Evolutionary conservation across 2,113 vertebrate species (phyloP), one percentile per base, ranked within the genome.

Genomic region (Picathartes gymnocephalus): DNA sequence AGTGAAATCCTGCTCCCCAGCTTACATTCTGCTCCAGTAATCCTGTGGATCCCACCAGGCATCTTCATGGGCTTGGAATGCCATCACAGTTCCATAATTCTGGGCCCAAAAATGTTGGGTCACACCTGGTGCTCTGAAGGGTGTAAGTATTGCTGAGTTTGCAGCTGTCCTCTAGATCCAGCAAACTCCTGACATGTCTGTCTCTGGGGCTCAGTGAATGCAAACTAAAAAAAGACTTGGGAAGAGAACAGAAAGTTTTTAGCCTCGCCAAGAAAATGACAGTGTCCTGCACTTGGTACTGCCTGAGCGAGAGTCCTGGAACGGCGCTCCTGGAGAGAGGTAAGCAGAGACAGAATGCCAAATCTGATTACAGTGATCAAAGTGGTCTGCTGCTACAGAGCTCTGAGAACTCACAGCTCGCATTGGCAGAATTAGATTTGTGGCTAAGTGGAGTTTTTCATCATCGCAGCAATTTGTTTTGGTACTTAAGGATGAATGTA

Each of bases 351-450:
- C 74, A 91, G 70, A 81, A 91, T 35, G 86, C 80, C 93, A 93
- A 58, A 92, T 92, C 72, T 90, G 88, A 95, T 96, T 96, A 74
- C 39, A 13, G 33, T 92, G 86, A 93, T 94, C 82, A 94, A 90
- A 94, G 76, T 27, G 27, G 18, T 47, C 82, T 88, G 86, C 64
- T 88, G 53, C 86, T 88, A 24, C 76, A 94, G 58, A 94, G 88
- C 85, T 85, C 78, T 47, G 58, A 91, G 81, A 93, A 87, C 71
- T 86, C 71, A 56, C 76, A 83, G 60, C 58, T 92, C 64, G 61
- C 25, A 4, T 16, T 77, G 58, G 45, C 60, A 91, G 76, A 95
- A 95, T 93, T 61, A 83, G 79, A 83, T 94, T 86, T 97, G 85
- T 90, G 82, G 60, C 37, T 90, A 90, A 94, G 88, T 93, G 82